phyloP scores from a whole-genome alignment of 1,140 invertebrate species.

The Trigoniulus corallinus region DNA sequence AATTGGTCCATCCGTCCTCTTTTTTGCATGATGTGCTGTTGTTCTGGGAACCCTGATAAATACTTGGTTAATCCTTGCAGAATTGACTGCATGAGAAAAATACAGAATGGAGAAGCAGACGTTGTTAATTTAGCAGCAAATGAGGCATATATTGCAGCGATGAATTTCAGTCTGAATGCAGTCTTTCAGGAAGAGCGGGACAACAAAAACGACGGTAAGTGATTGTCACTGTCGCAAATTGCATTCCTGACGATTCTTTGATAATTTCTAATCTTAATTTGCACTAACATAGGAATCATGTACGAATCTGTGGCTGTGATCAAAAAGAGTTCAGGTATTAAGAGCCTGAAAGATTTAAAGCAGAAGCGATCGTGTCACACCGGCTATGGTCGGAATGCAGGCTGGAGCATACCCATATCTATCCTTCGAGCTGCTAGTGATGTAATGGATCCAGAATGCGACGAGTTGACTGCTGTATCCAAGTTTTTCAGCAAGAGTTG shows the following conservation, averaged over 20 bases:
- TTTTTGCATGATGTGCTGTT: no score
- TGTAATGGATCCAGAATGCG: conserved; percentile 43
- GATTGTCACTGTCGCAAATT: neutral
- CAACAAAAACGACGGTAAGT: neutral
- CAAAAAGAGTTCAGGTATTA: conserved; percentile 45
- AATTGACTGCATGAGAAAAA: conserved; percentile 52
- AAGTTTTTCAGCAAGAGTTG: conserved; percentile 56
- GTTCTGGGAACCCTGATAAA: no score
- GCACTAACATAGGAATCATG: conserved; percentile 30
- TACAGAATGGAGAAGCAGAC: conserved; percentile 56
- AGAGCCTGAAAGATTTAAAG: conserved; percentile 40
- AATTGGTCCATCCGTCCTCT: no score
- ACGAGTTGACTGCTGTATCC: conserved; percentile 51
- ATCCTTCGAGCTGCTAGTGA: conserved; percentile 45
- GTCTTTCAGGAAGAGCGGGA: neutral
- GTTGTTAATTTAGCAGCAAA: conserved; percentile 30
- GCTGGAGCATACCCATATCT: conserved; percentile 42
- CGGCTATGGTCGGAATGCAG: conserved; percentile 55
- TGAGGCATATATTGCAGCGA: conserved; percentile 2
- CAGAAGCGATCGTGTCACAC: conserved; percentile 62
- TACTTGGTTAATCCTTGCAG: no score
- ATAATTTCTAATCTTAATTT: no score
- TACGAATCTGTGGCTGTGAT: conserved; percentile 62
- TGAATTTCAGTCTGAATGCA: neutral
- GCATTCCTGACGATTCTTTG: neutral